phyloP scores from a whole-genome alignment of 2,888 invertebrate genomes.

The Mellilla xanthometata region DNA sequence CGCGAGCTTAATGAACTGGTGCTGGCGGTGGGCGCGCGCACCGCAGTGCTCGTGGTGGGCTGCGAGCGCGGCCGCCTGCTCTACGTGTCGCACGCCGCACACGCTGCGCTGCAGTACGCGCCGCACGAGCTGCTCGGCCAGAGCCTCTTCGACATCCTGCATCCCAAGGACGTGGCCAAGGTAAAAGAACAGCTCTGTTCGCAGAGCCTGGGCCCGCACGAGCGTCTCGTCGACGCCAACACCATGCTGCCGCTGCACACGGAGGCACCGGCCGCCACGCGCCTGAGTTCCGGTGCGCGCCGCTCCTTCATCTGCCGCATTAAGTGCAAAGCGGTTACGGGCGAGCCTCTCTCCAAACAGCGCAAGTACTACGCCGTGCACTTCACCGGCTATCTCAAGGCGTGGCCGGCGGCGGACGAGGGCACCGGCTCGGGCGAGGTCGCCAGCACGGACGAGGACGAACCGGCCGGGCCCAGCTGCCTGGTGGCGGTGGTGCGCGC shows the following conservation, averaged over 20 bases:
- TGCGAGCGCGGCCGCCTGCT: conserved; percentile 95
- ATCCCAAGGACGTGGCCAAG: conserved; percentile 96
- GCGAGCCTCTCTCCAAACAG: conserved; percentile 87
- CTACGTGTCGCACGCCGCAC: conserved; percentile 95
- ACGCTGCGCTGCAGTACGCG: conserved; percentile 89
- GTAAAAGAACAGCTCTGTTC: conserved; percentile 97
- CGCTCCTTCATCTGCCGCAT: conserved; percentile 97
- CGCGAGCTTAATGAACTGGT: conserved; percentile 93
- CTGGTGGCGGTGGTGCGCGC: conserved; percentile 93
- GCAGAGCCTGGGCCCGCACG: conserved; percentile 93
- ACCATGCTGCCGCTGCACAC: conserved; percentile 96
- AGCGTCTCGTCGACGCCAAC: conserved; percentile 95
- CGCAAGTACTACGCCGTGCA: conserved; percentile 94
- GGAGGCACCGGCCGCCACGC: conserved; percentile 89
- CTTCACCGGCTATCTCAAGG: conserved; percentile 95
- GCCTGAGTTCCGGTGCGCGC: conserved; percentile 93
- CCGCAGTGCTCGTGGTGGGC: conserved; percentile 95
- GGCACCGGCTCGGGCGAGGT: too few relatives aligned
- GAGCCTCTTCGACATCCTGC: conserved; percentile 96
- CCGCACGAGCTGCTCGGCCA: conserved; percentile 95
- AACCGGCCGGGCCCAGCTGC: conserved; percentile 89
- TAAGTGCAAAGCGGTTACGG: conserved; percentile 85
- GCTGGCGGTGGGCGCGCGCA: conserved; percentile 92
- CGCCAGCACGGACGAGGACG: conserved; percentile 83
- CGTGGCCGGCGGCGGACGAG: conserved; percentile 92